Evolutionary conservation across 2,113 vertebrate genomes (phyloP).

Genomic region (Parus major): DNA sequence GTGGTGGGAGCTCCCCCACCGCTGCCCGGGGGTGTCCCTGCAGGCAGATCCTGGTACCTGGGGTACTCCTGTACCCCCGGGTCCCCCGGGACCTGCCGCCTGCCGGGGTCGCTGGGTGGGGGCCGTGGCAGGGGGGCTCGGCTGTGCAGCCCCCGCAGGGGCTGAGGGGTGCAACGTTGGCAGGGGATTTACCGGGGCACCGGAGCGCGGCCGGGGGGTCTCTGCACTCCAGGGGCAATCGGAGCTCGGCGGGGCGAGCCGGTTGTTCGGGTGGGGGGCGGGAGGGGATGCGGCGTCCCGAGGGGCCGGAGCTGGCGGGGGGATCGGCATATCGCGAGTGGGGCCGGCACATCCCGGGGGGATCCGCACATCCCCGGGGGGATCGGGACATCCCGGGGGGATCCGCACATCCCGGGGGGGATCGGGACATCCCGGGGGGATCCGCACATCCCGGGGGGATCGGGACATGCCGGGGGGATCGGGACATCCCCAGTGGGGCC

Average conservation of each 20-base stretch:
- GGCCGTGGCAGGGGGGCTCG: neutral
- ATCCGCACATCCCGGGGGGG: too few species aligned
- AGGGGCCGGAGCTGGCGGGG: neutral
- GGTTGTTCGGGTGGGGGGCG: neutral
- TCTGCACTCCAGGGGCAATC: neutral
- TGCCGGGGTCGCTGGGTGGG: neutral
- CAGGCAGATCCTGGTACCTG: neutral
- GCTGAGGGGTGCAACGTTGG: too few species aligned
- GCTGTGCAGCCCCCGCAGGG: neutral
- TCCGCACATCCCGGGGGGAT: too few species aligned
- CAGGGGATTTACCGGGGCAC: neutral
- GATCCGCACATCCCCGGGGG: neutral
- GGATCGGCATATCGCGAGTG: neutral
- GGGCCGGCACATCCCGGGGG: neutral
- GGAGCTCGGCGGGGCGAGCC: neutral
- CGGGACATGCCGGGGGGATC: too few species aligned
- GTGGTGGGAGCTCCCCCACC: neutral
- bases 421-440: too few species aligned
- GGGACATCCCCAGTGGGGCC: too few species aligned
- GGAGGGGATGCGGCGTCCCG: neutral
- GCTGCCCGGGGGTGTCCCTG: neutral
- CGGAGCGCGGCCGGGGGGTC: neutral
- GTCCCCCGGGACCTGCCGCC: too few species aligned
- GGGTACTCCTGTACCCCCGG: neutral
- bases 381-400: too few species aligned